Evolutionary conservation across 2,113 vertebrate genomes (phyloP), one percentile per base, ranked within the genome.

Genomic region (Mustela lutreola): DNA sequence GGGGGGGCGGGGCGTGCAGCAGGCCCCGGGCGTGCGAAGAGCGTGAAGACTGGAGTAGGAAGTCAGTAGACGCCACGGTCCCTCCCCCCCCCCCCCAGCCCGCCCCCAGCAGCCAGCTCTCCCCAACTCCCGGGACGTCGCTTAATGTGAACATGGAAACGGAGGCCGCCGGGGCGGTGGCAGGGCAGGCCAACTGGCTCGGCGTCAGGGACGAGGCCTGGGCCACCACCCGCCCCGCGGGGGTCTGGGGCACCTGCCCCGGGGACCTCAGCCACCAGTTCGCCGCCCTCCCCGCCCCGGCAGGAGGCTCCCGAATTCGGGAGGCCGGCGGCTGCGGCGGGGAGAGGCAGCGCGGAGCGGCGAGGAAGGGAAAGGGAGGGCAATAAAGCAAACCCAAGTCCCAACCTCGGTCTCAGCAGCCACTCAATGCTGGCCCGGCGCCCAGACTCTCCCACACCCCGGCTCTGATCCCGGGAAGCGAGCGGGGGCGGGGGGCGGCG

Each of bases 111-210:
- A 80, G 96, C 91, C 71, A 63, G 93, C 89, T 88, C 56, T 96
- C 88, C 80, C 87, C 83, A 95, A 94, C 90, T 86, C 97, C 91
- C 65, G 84, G 91, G 81, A 75, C 73, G 97, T 78, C 62, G 48
- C 91, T 92, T 98, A 96, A 96, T 42, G 62, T 11, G 96, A 96
- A 91, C 85, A 93, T 86, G 94, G 90, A 93, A 97, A 96, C 86
- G 14, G 90, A 94, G 98, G 95, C 97, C 83, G 96, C 99, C 98
- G 98, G 98, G 98, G 98, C 98, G 96, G 96, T 97, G 91, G 93
- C 90, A 88, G 91, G 93, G 89, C 91, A 98, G 94, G 97, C 80
- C 98, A 97, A 81, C 79, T 97, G 98, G 98, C 97, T 97, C 76
- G 98, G 96, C 98, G 93, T 58, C 93, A 86, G 97, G 95, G 88